phyloP scores from a whole-genome alignment of 2,797 vertebrate genomes.

The Xenentodon cancila region DNA sequence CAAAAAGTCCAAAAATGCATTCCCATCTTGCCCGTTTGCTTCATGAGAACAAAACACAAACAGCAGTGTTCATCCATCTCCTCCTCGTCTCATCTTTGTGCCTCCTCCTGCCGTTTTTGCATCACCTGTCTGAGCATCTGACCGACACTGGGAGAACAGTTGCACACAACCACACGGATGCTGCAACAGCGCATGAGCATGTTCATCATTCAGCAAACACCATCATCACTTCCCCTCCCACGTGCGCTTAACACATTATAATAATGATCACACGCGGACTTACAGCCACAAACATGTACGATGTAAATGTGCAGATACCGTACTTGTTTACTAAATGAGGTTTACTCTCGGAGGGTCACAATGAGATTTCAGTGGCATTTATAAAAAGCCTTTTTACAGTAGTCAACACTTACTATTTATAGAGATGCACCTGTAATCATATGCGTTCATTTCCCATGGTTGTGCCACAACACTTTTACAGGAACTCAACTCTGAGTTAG shows the following conservation, averaged over 20 bases:
- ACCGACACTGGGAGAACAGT: constrained; percentile 12
- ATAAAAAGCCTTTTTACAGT: too few relatives aligned
- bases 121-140: constrained; percentile 30
- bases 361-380: too few relatives aligned
- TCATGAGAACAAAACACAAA: constrained; percentile 7
- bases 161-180: constrained; percentile 9
- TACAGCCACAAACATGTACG: too few relatives aligned
- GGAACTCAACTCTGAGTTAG: too few relatives aligned
- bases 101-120: constrained; percentile 14
- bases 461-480: too few relatives aligned
- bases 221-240: constrained; percentile 14
- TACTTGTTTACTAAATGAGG: too few relatives aligned
- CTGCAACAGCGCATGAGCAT: constrained; percentile 8
- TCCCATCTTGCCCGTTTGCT: constrained; percentile 2
- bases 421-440: too few relatives aligned
- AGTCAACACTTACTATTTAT: too few relatives aligned
- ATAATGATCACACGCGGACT: too few relatives aligned
- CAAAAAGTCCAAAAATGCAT: constrained; percentile 7
- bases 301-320: too few relatives aligned
- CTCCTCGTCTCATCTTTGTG: constrained; percentile 15
- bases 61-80: constrained; percentile 7
- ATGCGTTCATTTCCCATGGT: too few relatives aligned
- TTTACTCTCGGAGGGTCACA: too few relatives aligned
- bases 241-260: neutral
- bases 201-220: constrained; percentile 27